Conservation (phyloP, 2,888 invertebrate species). For the Crossocerus cetratus region DNA sequence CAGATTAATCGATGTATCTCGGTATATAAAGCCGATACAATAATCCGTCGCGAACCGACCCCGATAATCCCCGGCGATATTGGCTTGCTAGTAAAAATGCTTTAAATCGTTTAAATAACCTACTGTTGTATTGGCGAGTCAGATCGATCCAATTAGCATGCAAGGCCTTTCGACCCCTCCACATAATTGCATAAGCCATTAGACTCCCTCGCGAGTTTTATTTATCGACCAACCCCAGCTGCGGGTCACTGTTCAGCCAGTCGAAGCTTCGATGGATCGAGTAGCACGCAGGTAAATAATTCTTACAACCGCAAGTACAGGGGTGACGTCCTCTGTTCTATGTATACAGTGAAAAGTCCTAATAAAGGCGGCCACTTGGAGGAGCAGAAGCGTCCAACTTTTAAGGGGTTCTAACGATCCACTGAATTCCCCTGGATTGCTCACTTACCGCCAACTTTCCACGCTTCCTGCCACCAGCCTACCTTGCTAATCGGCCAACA, state of each 20-base stretch:
- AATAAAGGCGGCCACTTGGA: constrained; percentile 37
- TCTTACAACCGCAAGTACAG: too few relatives aligned
- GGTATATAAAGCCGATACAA: background rate
- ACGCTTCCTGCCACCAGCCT: too few relatives aligned
- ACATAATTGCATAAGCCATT: background rate
- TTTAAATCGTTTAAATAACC: background rate
- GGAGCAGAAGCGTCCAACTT: constrained; percentile 20
- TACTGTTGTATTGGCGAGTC: background rate
- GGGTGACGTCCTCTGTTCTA: background rate
- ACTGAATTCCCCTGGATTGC: background rate
- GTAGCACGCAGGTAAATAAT: too few relatives aligned
- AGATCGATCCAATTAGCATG: background rate
- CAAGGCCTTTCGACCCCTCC: background rate
- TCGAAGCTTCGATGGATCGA: too few relatives aligned
- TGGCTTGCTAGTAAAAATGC: background rate
- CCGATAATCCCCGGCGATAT: background rate
- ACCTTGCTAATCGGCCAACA: too few relatives aligned
- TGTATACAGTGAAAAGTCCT: constrained; percentile 35
- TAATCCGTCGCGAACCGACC: too few relatives aligned
- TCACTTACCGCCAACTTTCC: constrained; percentile 8
- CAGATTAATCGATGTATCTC: background rate
- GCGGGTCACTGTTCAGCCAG: too few relatives aligned
- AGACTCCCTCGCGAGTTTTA: background rate
- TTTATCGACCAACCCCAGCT: background rate
- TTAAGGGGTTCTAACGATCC: constrained; percentile 26